A percentile compares a stretch with the other conserved stretches of the same genome.
These are phyloP conservation scores for Cryptosula pallasiana DNA, from an alignment of 2,888 invertebrate species.

Conservation along the genomic window DNA sequence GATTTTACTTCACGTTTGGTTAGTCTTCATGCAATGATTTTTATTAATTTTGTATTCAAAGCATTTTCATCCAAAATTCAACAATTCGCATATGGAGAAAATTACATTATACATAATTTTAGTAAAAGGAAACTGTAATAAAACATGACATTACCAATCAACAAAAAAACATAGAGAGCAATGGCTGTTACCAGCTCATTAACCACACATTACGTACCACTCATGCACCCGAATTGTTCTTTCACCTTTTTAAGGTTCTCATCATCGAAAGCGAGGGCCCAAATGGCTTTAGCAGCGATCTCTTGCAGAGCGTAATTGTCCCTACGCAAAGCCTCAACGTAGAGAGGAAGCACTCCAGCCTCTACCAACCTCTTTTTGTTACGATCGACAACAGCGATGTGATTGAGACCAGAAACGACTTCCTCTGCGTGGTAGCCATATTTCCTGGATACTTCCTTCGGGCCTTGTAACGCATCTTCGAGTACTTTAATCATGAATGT, in stretches of 20 bases:
- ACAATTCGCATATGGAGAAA: too few species aligned
- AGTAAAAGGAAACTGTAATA: not conserved
- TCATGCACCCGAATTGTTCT: not conserved
- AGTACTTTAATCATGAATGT: conserved; percentile 20
- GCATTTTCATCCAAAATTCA: too few species aligned
- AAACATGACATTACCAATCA: not conserved
- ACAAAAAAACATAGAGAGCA: not conserved
- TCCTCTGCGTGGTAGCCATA: conserved; percentile 36
- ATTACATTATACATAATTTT: too few species aligned
- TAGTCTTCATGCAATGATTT: too few species aligned
- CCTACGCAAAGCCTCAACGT: not conserved
- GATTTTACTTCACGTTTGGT: too few species aligned
- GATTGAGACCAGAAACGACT: conserved; percentile 34
- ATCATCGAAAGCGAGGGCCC: conserved; percentile 21
- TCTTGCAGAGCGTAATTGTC: not conserved
- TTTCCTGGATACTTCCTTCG: conserved; percentile 29
- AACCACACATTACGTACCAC: not conserved
- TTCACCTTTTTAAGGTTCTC: not conserved
- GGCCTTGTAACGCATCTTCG: not conserved
- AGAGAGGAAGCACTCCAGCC: conserved; percentile 18
- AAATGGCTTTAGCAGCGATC: conserved; percentile 23
- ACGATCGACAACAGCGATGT: conserved; percentile 25
- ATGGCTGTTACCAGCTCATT: not conserved
- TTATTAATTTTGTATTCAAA: too few species aligned
- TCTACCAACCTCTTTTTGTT: conserved; percentile 15